Conservation (phyloP, 1,140 invertebrate genomes). For the Elymnias hypermnestra region DNA sequence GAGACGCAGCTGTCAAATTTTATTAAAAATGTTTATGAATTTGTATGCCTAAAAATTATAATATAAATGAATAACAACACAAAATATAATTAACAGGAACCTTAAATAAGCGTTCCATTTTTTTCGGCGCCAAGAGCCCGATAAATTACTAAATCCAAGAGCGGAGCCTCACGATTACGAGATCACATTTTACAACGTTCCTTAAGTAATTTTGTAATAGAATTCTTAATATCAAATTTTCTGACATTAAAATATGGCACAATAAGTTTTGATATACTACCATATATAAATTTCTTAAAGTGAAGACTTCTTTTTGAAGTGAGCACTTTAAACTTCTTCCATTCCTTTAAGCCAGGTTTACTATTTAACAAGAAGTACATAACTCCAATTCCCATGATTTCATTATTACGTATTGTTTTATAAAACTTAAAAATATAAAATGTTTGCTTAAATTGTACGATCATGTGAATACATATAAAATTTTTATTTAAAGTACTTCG, state of each 20-base stretch:
- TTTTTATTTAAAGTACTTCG: no score
- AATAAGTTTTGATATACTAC: no score
- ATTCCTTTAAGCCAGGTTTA: no score
- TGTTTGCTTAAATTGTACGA: no score
- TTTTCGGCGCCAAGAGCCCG: constrained; percentile 2
- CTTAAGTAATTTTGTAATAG: constrained; percentile 10
- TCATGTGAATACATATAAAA: no score
- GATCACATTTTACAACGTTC: constrained; percentile 10
- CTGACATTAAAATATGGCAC: constrained; percentile 1
- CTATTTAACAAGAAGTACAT: no score
- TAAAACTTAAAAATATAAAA: no score
- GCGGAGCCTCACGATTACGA: constrained; percentile 6
- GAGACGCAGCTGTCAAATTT: neutral
- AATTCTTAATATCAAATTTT: constrained; percentile 15
- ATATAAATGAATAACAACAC: constrained; percentile 13
- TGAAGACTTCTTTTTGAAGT: no score
- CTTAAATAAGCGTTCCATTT: constrained; percentile 10
- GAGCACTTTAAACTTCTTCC: no score
- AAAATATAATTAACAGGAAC: constrained; percentile 13
- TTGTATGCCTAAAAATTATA: constrained; percentile 11
- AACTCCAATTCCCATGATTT: no score
- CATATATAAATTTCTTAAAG: no score
- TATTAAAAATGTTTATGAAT: constrained; percentile 2
- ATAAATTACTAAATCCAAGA: constrained; percentile 14
- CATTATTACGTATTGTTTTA: no score